A percentile compares a stretch with the other conserved stretches of the same genome.
These are phyloP conservation scores for Liopterus haemorrhoidalis DNA, from an alignment of 2,888 invertebrate genomes.

Conservation along the genomic window DNA sequence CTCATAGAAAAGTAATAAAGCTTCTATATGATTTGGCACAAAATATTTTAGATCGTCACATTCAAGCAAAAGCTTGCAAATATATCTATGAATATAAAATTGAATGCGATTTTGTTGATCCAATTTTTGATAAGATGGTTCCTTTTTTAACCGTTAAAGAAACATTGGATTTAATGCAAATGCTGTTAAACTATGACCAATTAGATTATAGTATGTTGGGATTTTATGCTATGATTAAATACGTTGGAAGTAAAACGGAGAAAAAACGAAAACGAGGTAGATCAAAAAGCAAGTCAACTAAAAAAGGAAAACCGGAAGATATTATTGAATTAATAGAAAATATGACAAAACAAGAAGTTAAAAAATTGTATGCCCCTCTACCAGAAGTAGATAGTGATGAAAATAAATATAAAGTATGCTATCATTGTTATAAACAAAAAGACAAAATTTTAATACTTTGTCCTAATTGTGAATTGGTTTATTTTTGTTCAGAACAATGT, in stretches of 20 bases:
- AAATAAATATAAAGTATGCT: slow-evolving; percentile 40
- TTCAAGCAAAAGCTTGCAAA: slow-evolving; percentile 33
- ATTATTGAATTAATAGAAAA: too few relatives aligned
- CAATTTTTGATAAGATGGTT: slow-evolving; percentile 32
- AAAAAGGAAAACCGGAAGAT: slow-evolving; percentile 2
- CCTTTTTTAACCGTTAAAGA: slow-evolving; percentile 34
- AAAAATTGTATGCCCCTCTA: too few relatives aligned
- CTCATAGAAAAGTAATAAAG: slow-evolving; percentile 25
- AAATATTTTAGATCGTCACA: slow-evolving; percentile 29
- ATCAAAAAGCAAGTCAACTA: slow-evolving; percentile 15
- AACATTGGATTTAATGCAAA: slow-evolving; percentile 31
- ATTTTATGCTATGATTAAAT: slow-evolving; percentile 19
- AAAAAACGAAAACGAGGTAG: slow-evolving; percentile 19
- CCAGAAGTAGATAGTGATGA: slow-evolving; percentile 25
- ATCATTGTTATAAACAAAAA: slow-evolving; percentile 36
- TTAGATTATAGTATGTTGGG: slow-evolving; percentile 27
- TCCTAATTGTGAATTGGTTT: slow-evolving; percentile 39
- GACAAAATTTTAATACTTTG: slow-evolving; percentile 36
- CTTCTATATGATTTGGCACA: slow-evolving; percentile 31
- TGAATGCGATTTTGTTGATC: slow-evolving; percentile 32
- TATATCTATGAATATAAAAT: slow-evolving; percentile 35
- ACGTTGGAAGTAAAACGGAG: slow-evolving; percentile 27
- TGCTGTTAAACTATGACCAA: slow-evolving; percentile 31
- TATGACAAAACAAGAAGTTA: too few relatives aligned
- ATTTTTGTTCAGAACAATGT: slow-evolving; percentile 41